Evolutionary conservation across 2,888 invertebrate species (phyloP).

Genomic region (Caenorhabditis becei): DNA sequence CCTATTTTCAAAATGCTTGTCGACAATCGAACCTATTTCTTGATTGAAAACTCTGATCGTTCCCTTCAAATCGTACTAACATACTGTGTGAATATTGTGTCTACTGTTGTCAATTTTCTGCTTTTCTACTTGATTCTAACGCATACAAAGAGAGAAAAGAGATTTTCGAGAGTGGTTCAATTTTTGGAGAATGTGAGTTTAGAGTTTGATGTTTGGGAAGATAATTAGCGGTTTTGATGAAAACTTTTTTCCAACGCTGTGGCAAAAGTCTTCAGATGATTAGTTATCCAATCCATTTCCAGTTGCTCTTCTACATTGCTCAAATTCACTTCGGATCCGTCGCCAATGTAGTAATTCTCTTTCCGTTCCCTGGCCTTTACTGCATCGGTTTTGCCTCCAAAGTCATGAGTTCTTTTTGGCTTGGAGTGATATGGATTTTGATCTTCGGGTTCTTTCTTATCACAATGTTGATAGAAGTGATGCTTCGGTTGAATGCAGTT

Average conservation of each 20-base stretch:
- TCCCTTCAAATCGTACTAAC: neutral
- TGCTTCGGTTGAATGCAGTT: neutral
- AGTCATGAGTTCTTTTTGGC: neutral
- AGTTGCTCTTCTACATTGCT: neutral
- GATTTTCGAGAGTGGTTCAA: neutral
- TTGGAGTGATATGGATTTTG: neutral
- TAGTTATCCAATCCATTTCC: too few relatives aligned
- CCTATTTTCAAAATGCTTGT: too few relatives aligned
- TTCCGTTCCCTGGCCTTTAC: neutral
- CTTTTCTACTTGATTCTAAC: neutral
- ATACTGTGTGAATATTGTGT: neutral
- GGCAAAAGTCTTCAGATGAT: too few relatives aligned
- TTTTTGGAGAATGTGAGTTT: neutral
- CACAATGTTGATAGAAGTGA: neutral
- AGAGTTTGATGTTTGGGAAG: too few relatives aligned
- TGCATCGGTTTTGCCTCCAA: neutral
- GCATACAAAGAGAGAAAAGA: neutral
- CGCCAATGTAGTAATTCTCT: neutral
- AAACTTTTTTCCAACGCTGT: too few relatives aligned
- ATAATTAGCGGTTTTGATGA: too few relatives aligned
- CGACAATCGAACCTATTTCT: too few relatives aligned
- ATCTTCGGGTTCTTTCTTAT: neutral
- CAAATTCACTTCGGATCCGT: neutral
- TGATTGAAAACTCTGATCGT: neutral
- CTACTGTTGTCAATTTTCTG: neutral